phyloP scores from a whole-genome alignment of 1,140 invertebrate genomes.

The Globodera ellingtonae region DNA sequence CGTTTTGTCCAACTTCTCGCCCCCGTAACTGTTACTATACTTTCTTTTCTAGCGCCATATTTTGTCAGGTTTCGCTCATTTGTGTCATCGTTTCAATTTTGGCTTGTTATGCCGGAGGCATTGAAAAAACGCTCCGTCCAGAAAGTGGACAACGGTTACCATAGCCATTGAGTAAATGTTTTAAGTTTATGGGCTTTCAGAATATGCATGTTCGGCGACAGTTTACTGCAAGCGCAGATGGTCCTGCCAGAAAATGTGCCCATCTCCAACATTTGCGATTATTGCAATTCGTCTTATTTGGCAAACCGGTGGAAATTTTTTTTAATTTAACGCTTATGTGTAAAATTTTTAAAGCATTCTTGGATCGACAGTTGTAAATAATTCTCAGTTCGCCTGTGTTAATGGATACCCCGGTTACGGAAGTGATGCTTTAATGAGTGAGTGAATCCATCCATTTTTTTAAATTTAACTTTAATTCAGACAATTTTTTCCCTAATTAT shows the following conservation, averaged over 20 bases:
- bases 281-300: slow-evolving; percentile 48
- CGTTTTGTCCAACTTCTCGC: slow-evolving; percentile 70
- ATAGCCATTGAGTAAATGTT: background rate
- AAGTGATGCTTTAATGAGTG: slow-evolving; percentile 51
- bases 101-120: slow-evolving; percentile 68
- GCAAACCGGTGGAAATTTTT: slow-evolving; percentile 26
- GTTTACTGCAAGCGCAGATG: slow-evolving; percentile 57
- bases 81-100: slow-evolving; percentile 70
- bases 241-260: slow-evolving; percentile 38
- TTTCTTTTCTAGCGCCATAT: background rate
- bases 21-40: slow-evolving; percentile 49
- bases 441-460: background rate
- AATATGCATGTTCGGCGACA: slow-evolving; percentile 60
- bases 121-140: slow-evolving; percentile 61
- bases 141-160: slow-evolving; percentile 54
- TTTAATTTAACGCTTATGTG: background rate
- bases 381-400: slow-evolving; percentile 43
- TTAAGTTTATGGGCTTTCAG: slow-evolving; percentile 35
- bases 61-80: slow-evolving; percentile 66
- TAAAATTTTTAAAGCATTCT: background rate
- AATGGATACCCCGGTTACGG: slow-evolving; percentile 62
- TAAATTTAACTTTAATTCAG: slow-evolving; percentile 38
- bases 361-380: background rate
- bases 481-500: slow-evolving; percentile 55
- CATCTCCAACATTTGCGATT: slow-evolving; percentile 54